Base-by-base conservation (phyloP, 2,888 invertebrate genomes). In the Limenitis camilla region DNA sequence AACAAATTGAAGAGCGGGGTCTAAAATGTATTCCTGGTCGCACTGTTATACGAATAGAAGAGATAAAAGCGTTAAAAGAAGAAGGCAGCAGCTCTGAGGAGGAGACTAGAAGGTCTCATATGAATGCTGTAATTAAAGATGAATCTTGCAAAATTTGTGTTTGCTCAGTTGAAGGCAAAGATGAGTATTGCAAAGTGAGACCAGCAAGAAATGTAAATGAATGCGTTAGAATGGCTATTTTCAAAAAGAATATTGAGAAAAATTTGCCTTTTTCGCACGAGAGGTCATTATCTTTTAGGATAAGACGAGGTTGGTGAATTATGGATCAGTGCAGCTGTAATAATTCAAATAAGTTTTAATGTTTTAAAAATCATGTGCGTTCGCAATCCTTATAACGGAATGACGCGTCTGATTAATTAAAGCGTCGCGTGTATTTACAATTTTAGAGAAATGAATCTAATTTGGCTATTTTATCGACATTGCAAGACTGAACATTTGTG, bases 171-270 rank as follows among this genome's bases (percentile, higher is more conserved):
- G 73, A 76, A 2, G 86, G 82, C 0, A 72, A 70, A 59, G 63
- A 78, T 39, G 76, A 82, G 36, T 69, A 76, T 39, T 87, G 86
- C 46, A 70, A 65, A 1, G 69, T 66, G 4, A 71, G 84, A 63
- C 77, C 82, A 3, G 78, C 81, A 0, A 69, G 60, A 33, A 81
- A 74, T 42, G 63, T 81, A 0, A 85, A 86, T 44, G 86, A 86
- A 57, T 87, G 86, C 45, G 53, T 85, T 3, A 56, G 70, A 43
- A 61, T 81, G 61, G 62, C 62, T 0, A 46, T 40, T 0, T 7
- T 75, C 1, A 66, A 55, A 38, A 60, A 71, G 0, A 49, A 65
- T 1, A 67, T 67, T 2, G 35, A 67, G 0, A 62, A 36, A 4
- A 67, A 68, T 32, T 6, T 64, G 2, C 78, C 80, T 0, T 82